These are phyloP conservation scores for Proales similis DNA, from an alignment of 1,140 invertebrate genomes.

Conservation along the genomic window DNA sequence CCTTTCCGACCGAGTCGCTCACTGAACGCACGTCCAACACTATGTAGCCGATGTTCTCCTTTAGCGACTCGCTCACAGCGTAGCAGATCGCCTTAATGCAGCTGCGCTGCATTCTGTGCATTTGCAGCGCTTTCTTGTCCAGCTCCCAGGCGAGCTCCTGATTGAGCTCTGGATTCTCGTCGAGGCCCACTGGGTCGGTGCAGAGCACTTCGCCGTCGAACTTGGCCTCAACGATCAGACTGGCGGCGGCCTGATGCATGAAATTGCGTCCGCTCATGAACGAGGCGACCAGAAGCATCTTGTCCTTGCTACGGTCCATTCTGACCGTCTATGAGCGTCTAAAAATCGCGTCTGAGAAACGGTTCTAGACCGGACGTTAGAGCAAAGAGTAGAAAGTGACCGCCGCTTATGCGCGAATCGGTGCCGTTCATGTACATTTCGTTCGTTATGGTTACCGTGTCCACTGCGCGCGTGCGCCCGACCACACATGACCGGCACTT, in stretches of 20 bases:
- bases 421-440: too few species aligned
- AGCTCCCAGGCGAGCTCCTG: conserved; percentile 57
- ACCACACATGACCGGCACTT: too few species aligned
- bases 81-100: conserved; percentile 55
- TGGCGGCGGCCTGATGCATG: conserved; percentile 47
- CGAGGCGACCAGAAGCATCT: too few species aligned
- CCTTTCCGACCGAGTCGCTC: conserved; percentile 46
- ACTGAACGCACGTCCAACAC: conserved; percentile 54
- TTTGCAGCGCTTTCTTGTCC: conserved; percentile 53
- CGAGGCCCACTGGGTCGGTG: conserved; percentile 54
- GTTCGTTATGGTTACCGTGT: too few species aligned
- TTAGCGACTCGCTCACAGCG: conserved; percentile 43
- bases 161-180: conserved; percentile 51
- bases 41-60: conserved; percentile 55
- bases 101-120: conserved; percentile 49
- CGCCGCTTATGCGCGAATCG: too few species aligned
- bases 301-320: too few species aligned
- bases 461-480: too few species aligned
- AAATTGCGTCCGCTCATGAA: conserved; percentile 54
- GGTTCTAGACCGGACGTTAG: too few species aligned
- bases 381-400: too few species aligned
- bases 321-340: too few species aligned
- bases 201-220: conserved; percentile 55
- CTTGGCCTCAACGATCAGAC: conserved; percentile 53
- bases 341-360: too few species aligned